Conservation (phyloP, 2,113 vertebrate species). For the Xyrauchen texanus region DNA sequence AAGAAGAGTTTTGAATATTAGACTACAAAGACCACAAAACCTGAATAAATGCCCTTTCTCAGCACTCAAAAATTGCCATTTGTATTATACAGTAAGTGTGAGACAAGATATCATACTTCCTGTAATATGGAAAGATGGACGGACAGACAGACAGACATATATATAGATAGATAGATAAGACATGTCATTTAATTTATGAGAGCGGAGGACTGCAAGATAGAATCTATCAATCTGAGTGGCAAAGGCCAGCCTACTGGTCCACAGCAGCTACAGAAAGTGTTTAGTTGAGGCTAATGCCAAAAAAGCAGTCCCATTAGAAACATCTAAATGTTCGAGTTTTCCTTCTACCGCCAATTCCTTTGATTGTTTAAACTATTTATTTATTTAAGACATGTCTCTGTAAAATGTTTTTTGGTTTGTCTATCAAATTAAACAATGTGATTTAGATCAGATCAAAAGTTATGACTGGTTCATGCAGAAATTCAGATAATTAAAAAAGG, state of each 20-base stretch:
- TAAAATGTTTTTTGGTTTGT: background rate
- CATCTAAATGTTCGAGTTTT: background rate
- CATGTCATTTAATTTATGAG: constrained; percentile 12
- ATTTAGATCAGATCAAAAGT: too few species aligned
- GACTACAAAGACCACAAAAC: too few species aligned
- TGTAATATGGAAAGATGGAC: too few species aligned
- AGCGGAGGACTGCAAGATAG: background rate
- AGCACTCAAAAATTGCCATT: too few species aligned
- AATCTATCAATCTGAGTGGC: constrained; percentile 6
- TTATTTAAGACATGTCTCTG: background rate
- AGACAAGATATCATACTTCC: too few species aligned
- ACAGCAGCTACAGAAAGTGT: constrained; percentile 8
- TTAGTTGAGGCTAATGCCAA: constrained; percentile 17
- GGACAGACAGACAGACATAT: too few species aligned
- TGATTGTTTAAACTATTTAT: background rate
- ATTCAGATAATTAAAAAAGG: too few species aligned
- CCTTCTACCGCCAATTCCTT: background rate
- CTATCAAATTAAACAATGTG: too few species aligned
- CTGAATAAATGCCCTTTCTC: too few species aligned
- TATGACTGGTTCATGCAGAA: too few species aligned
- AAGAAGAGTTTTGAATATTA: background rate
- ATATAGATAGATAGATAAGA: too few species aligned
- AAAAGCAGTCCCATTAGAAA: background rate
- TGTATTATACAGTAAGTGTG: too few species aligned
- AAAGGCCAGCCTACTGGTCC: background rate